A percentile compares a stretch with the other conserved stretches of the same genome.
Conservation (phyloP, 2,797 vertebrate genomes). For the Bucorvus abyssinicus region DNA sequence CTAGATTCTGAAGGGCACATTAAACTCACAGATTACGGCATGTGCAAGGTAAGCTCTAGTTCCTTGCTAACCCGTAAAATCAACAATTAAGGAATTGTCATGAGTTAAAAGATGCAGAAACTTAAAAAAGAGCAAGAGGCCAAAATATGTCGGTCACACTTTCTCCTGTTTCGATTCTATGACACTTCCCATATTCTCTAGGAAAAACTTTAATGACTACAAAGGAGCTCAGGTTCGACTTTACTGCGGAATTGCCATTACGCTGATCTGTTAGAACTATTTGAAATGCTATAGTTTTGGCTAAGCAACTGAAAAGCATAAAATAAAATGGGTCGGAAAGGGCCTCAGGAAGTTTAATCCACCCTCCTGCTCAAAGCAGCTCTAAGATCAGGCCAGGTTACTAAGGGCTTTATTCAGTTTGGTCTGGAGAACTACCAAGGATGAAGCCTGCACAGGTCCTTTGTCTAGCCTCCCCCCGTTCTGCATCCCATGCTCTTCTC, state of each 20-base stretch:
- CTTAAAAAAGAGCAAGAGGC: not conserved
- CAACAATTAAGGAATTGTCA: not conserved
- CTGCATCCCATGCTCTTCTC: not conserved
- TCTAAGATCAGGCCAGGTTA: not conserved
- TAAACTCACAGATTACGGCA: slow-evolving; percentile 99
- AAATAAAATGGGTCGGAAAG: not conserved
- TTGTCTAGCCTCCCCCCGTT: not conserved
- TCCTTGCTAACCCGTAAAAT: not conserved
- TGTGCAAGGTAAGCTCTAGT: slow-evolving; percentile 90
- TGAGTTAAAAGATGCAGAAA: not conserved
- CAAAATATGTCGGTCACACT: not conserved
- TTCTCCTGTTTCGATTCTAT: not conserved
- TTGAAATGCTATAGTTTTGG: not conserved
- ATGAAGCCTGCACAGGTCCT: not conserved
- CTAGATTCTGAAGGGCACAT: slow-evolving; percentile 98
- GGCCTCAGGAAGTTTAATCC: not conserved
- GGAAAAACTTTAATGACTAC: not conserved
- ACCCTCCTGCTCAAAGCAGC: not conserved
- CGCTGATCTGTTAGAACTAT: not conserved
- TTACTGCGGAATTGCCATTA: not conserved
- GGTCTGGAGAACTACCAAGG: not conserved
- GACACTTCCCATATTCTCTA: not conserved
- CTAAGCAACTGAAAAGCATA: not conserved
- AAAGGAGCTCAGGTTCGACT: not conserved
- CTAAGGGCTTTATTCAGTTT: not conserved